Conservation (phyloP, 2,888 invertebrate species). For the Lordiphosa fenestrarum region DNA sequence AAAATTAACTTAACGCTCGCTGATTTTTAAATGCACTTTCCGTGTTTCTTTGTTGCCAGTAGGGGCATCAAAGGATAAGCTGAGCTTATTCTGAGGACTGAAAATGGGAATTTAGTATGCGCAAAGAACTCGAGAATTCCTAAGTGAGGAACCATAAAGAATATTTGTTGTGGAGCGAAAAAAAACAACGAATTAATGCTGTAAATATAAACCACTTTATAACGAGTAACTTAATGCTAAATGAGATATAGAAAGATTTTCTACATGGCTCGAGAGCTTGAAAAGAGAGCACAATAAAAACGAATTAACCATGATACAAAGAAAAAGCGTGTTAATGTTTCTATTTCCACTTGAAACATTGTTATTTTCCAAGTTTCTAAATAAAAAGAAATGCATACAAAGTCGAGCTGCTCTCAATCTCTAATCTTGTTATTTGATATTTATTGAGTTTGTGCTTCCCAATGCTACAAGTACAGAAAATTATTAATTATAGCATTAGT, state of each 20-base stretch:
- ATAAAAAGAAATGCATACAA: no score
- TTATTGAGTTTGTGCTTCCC: no score
- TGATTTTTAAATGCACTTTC: constrained; percentile 59
- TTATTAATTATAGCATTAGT: no score
- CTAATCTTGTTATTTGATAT: no score
- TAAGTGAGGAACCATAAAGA: constrained; percentile 28
- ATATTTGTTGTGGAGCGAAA: constrained; percentile 39
- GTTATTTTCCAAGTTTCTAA: no score
- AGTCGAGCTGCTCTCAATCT: no score
- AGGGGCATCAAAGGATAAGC: constrained; percentile 16
- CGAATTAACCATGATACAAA: no score
- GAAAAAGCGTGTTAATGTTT: no score
- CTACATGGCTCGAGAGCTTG: constrained; percentile 11
- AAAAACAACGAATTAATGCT: constrained; percentile 1
- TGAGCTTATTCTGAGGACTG: constrained; percentile 22
- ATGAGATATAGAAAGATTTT: constrained; percentile 17
- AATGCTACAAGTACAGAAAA: no score
- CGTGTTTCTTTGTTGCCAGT: constrained; percentile 20
- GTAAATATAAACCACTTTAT: constrained; percentile 15
- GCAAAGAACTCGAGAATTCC: constrained; percentile 13
- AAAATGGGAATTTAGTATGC: not conserved
- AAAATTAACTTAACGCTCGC: constrained; percentile 66
- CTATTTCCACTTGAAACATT: no score
- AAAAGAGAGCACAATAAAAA: no score
- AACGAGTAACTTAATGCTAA: constrained; percentile 4